These are phyloP conservation scores for Microchirus variegatus DNA, from an alignment of 2,797 vertebrate genomes.

Conservation along the genomic window DNA sequence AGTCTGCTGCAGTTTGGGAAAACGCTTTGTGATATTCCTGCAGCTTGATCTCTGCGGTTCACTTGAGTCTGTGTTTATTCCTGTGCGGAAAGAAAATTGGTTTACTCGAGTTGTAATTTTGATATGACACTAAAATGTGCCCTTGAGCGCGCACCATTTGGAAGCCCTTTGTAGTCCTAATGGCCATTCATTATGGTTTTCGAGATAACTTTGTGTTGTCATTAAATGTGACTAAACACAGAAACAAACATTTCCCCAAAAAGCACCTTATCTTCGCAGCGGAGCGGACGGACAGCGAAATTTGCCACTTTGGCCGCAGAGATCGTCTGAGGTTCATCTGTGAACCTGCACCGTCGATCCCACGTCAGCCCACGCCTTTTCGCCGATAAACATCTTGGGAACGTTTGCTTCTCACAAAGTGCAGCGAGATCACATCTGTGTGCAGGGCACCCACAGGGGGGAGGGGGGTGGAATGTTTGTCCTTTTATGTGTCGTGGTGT, in stretches of 20 bases:
- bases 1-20: slow-evolving; percentile 85
- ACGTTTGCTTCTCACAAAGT: slow-evolving; percentile 65
- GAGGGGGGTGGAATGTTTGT: slow-evolving; percentile 67
- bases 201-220: slow-evolving; percentile 80
- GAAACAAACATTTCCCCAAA: slow-evolving; percentile 83
- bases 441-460: slow-evolving; percentile 42
- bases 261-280: slow-evolving; percentile 74
- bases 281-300: slow-evolving; percentile 48
- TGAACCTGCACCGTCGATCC: slow-evolving; percentile 23
- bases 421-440: slow-evolving; percentile 56
- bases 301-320: slow-evolving; percentile 52
- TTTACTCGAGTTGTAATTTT: slow-evolving; percentile 83
- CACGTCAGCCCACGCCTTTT: slow-evolving; percentile 60
- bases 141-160: slow-evolving; percentile 77
- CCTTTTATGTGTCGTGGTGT: slow-evolving; percentile 53
- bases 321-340: slow-evolving; percentile 47
- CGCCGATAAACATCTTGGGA: slow-evolving; percentile 80
- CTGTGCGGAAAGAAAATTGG: slow-evolving; percentile 82
- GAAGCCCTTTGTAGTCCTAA: slow-evolving; percentile 79
- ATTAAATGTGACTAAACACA: slow-evolving; percentile 77
- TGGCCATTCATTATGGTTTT: slow-evolving; percentile 81
- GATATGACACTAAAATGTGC: slow-evolving; percentile 83
- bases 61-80: slow-evolving; percentile 85
- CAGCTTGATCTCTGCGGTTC: slow-evolving; percentile 80
- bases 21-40: slow-evolving; percentile 86